These are phyloP conservation scores for Leptodirus hochenwartii DNA, from an alignment of 2,888 invertebrate species.

Conservation along the genomic window DNA sequence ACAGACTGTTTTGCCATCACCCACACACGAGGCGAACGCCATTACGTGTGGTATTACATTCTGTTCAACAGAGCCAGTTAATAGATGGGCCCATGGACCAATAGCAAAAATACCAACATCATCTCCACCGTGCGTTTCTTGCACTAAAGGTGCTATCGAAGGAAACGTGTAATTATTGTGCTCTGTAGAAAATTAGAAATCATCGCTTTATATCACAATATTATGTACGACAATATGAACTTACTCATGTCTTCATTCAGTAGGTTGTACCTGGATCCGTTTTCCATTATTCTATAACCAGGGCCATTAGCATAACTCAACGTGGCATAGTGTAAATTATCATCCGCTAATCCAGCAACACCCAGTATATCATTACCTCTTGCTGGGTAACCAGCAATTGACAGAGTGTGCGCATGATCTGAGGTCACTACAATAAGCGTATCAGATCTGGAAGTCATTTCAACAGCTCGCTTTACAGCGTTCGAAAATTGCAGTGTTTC, in stretches of 20 bases:
- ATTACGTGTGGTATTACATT: slow-evolving; percentile 58
- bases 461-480: slow-evolving; percentile 37
- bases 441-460: slow-evolving; percentile 35
- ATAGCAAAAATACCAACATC: slow-evolving; percentile 61
- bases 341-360: slow-evolving; percentile 28
- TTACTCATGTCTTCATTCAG: slow-evolving; percentile 28
- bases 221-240: slow-evolving; percentile 9
- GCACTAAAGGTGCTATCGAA: slow-evolving; percentile 36
- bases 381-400: slow-evolving; percentile 54
- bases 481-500: slow-evolving; percentile 57
- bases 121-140: slow-evolving; percentile 61
- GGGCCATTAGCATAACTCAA: slow-evolving; percentile 56
- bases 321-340: slow-evolving; percentile 42
- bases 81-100: slow-evolving; percentile 64
- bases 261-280: slow-evolving; percentile 36
- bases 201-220: background rate
- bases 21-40: slow-evolving; percentile 55
- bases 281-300: slow-evolving; percentile 29
- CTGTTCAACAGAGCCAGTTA: slow-evolving; percentile 62
- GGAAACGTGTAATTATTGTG: slow-evolving; percentile 35
- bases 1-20: slow-evolving; percentile 27
- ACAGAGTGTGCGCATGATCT: slow-evolving; percentile 65
- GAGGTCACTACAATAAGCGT: slow-evolving; percentile 60
- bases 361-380: slow-evolving; percentile 39
- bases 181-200: slow-evolving; percentile 28